phyloP scores from a whole-genome alignment of 2,797 vertebrate genomes.

The Hozukius guyotensis region DNA sequence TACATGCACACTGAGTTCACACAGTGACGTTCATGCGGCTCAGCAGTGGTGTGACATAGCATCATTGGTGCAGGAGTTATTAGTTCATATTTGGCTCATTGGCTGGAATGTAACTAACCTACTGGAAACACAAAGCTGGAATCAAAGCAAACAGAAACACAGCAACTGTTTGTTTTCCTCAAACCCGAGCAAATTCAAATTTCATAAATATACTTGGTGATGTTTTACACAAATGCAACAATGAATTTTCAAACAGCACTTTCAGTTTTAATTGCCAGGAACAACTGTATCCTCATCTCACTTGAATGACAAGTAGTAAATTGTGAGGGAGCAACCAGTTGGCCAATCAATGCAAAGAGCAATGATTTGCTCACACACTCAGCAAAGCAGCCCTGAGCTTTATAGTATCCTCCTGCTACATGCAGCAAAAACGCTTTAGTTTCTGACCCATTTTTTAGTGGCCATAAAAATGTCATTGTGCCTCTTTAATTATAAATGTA shows the following conservation, averaged over 20 bases:
- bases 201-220: neutral
- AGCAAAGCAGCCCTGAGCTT: conserved; percentile 34
- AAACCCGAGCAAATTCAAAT: neutral
- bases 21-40: conserved; percentile 26
- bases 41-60: conserved; percentile 37
- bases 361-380: conserved; percentile 54
- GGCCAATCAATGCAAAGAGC: conserved; percentile 57
- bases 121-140: neutral
- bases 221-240: neutral
- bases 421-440: conserved; percentile 46
- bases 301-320: conserved; percentile 44
- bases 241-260: conserved; percentile 2
- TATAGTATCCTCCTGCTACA: conserved; percentile 30
- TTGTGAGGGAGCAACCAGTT: conserved; percentile 9
- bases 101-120: neutral
- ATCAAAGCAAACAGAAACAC: neutral
- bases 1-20: conserved; percentile 27
- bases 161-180: neutral
- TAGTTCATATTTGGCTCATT: conserved; percentile 6
- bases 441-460: conserved; percentile 49
- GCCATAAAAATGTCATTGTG: conserved; percentile 64
- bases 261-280: conserved; percentile 32
- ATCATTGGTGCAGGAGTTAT: conserved; percentile 14
- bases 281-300: conserved; percentile 9
- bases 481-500: conserved; percentile 65